phyloP scores from a whole-genome alignment of 2,888 invertebrate species.

The Galeruca laticollis region DNA sequence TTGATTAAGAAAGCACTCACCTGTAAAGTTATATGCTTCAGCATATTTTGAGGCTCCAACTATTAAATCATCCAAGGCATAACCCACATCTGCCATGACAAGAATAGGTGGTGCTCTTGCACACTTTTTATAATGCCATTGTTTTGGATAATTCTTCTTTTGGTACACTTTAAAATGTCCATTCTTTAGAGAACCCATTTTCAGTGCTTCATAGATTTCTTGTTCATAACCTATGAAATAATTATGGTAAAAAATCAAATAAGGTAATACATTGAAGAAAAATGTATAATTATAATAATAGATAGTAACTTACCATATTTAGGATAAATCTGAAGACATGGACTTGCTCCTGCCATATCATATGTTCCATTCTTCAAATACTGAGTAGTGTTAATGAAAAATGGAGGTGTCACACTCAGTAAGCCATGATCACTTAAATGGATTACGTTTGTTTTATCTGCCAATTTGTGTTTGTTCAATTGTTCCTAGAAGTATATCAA shows the following conservation, averaged over 20 bases:
- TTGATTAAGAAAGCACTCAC: slow-evolving; percentile 58
- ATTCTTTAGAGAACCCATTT: slow-evolving; percentile 62
- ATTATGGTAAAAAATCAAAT: background rate
- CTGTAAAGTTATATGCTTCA: slow-evolving; percentile 65
- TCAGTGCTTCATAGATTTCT: slow-evolving; percentile 67
- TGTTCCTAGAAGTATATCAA: slow-evolving; percentile 60
- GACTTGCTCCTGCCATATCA: slow-evolving; percentile 68
- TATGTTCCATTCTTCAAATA: slow-evolving; percentile 69
- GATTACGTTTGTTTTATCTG: slow-evolving; percentile 73
- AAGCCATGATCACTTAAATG: slow-evolving; percentile 83
- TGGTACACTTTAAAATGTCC: slow-evolving; percentile 72
- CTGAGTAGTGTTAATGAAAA: slow-evolving; percentile 71
- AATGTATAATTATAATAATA: slow-evolving; percentile 7
- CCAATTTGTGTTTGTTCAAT: slow-evolving; percentile 68
- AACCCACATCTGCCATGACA: slow-evolving; percentile 73
- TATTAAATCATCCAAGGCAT: slow-evolving; percentile 71
- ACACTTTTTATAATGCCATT: slow-evolving; percentile 75
- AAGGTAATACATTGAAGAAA: slow-evolving; percentile 13
- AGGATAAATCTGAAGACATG: slow-evolving; percentile 73
- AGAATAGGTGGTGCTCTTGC: slow-evolving; percentile 73
- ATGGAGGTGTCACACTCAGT: slow-evolving; percentile 68
- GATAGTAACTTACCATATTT: slow-evolving; percentile 64
- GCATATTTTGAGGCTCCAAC: slow-evolving; percentile 64
- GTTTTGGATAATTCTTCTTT: slow-evolving; percentile 71
- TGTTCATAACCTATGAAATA: slow-evolving; percentile 65